Conservation (phyloP, 2,113 vertebrate species). For the Puntigrus tetrazona region DNA sequence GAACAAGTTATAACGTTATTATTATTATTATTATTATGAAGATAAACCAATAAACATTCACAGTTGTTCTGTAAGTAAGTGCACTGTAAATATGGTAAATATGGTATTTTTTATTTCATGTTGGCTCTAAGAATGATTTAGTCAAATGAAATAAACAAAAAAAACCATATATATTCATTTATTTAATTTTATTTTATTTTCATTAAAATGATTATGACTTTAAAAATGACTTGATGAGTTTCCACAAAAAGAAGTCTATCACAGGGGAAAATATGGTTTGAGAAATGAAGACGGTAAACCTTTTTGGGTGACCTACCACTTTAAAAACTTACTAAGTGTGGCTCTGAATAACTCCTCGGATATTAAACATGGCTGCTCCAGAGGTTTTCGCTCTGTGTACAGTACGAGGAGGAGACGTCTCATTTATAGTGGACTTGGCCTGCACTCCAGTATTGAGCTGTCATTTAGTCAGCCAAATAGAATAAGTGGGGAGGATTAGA, state of each 20-base stretch:
- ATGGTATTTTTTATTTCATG: too few relatives aligned
- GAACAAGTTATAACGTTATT: not conserved
- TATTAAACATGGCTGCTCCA: constrained; percentile 12
- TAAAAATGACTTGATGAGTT: too few relatives aligned
- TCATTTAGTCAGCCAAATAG: constrained; percentile 72
- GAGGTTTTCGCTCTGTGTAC: not conserved
- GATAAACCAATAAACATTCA: not conserved
- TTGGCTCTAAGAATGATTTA: too few relatives aligned
- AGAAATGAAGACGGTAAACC: not conserved
- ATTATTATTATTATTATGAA: not conserved
- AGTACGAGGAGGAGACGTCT: constrained; percentile 27
- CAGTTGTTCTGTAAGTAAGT: not conserved
- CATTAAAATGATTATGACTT: too few relatives aligned
- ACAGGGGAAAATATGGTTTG: not conserved
- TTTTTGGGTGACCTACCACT: not conserved
- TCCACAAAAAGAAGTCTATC: not conserved
- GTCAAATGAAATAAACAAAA: too few relatives aligned
- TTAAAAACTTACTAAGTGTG: constrained; percentile 2
- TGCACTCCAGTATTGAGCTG: constrained; percentile 66
- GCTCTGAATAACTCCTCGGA: not conserved
- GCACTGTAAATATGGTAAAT: too few relatives aligned
- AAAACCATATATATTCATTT: too few relatives aligned
- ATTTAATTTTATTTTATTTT: too few relatives aligned
- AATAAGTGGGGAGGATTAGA: constrained; percentile 71
- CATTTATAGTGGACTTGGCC: constrained; percentile 38